Percentiles rank a stretch among this genome's conserved stretches.
Evolutionary conservation across 2,888 invertebrate genomes (phyloP).

Genomic region (Cryptosula pallasiana): DNA sequence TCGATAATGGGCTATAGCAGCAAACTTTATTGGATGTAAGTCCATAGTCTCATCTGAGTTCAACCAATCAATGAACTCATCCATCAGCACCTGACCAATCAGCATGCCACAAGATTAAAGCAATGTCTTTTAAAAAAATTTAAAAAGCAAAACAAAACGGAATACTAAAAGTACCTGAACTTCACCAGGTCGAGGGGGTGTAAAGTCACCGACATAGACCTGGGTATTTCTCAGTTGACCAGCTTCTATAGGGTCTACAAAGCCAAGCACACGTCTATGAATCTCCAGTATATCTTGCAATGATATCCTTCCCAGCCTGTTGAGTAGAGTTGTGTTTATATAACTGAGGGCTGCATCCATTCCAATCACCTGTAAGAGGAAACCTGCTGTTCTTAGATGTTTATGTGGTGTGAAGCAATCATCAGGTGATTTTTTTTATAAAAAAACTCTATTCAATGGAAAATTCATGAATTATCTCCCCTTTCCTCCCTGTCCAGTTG

Average conservation of each 20-base stretch:
- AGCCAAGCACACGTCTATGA: conserved; percentile 85
- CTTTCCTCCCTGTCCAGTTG: no score
- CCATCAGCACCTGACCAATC: conserved; percentile 67
- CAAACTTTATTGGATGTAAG: conserved; percentile 87
- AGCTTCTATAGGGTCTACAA: conserved; percentile 86
- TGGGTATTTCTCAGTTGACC: conserved; percentile 69
- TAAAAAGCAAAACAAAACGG: background rate
- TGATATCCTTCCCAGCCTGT: conserved; percentile 69
- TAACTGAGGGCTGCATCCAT: conserved; percentile 92
- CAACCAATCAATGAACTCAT: conserved; percentile 84
- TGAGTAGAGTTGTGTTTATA: conserved; percentile 64
- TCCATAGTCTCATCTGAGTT: conserved; percentile 75
- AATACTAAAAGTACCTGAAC: conserved; percentile 57
- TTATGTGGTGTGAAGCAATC: no score
- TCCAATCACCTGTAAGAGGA: conserved; percentile 55
- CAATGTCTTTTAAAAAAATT: no score
- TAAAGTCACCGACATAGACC: conserved; percentile 90
- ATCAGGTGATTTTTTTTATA: no score
- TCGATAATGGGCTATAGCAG: conserved; percentile 93
- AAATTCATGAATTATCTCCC: no score
- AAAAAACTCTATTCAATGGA: no score
- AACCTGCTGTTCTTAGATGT: no score
- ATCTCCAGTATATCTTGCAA: conserved; percentile 84
- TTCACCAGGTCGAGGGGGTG: conserved; percentile 80
- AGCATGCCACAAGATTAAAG: no score